These are phyloP conservation scores for Aurelia aurita complex sp. Pacific DNA, from an alignment of 30 jellyfish, hydroid and myxozoan genomes.

Conservation along the genomic window DNA sequence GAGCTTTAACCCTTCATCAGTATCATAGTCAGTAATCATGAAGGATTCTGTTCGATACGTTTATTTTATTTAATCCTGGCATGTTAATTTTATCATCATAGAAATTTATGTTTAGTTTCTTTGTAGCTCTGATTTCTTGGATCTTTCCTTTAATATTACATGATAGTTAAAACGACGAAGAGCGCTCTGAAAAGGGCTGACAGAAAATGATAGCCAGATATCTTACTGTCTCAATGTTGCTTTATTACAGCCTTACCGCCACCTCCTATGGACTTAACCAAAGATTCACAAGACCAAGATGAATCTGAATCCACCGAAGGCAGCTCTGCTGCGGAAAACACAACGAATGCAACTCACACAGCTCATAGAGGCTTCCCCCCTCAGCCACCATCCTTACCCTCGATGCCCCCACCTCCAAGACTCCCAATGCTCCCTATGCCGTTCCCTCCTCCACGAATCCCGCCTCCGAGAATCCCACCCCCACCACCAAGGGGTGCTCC, in stretches of 20 bases:
- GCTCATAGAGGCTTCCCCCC: conserved; percentile 9
- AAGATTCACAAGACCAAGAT: conserved; percentile 11
- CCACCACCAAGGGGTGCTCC: conserved; percentile 73
- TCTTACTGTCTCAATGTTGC: neutral
- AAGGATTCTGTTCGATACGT: no score
- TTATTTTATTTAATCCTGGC: no score
- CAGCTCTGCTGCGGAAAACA: neutral
- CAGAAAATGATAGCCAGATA: no score
- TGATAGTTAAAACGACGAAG: no score
- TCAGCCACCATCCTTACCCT: conserved; percentile 46
- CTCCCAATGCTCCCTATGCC: conserved; percentile 55
- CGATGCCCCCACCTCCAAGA: conserved; percentile 60
- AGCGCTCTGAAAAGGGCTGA: no score
- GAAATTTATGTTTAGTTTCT: no score
- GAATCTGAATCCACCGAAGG: neutral
- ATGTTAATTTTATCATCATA: no score
- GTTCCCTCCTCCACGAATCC: conserved; percentile 46
- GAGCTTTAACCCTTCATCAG: no score
- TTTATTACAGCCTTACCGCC: conserved; percentile 74
- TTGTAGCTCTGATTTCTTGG: no score
- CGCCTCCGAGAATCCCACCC: conserved; percentile 70
- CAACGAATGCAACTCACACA: no score
- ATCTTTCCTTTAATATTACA: no score
- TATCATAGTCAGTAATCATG: no score
- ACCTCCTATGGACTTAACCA: conserved; percentile 44